phyloP scores from a whole-genome alignment of 2,888 invertebrate species.

The Baronia brevicornis region DNA sequence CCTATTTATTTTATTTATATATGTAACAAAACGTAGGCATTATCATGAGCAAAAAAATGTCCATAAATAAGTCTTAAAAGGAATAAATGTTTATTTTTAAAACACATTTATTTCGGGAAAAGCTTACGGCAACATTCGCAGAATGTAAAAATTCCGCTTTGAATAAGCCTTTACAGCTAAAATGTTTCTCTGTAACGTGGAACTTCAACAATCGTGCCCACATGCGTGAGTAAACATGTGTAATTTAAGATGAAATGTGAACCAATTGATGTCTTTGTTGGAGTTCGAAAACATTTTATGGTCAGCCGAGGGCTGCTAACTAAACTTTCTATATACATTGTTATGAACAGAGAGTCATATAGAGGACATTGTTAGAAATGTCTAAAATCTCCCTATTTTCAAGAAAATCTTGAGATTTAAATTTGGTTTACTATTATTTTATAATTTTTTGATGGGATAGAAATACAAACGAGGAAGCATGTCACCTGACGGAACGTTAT shows the following conservation, averaged over 20 bases:
- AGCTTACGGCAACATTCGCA: slow-evolving; percentile 44
- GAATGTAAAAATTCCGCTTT: slow-evolving; percentile 38
- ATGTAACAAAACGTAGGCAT: too few species aligned
- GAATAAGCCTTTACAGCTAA: slow-evolving; percentile 31
- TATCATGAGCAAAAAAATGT: too few species aligned
- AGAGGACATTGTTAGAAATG: slow-evolving; percentile 14
- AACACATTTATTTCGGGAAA: slow-evolving; percentile 26
- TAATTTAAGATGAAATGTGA: slow-evolving; percentile 71
- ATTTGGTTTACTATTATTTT: too few species aligned
- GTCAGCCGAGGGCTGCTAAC: slow-evolving; percentile 54
- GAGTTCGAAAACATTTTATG: slow-evolving; percentile 46
- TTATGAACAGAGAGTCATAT: slow-evolving; percentile 26
- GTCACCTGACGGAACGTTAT: too few species aligned
- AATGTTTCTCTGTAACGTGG: slow-evolving; percentile 28
- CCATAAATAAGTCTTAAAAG: too few species aligned
- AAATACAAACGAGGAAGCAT: too few species aligned
- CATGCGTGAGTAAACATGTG: slow-evolving; percentile 43
- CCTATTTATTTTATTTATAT: too few species aligned
- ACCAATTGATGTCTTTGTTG: slow-evolving; percentile 72
- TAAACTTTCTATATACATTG: slow-evolving; percentile 50
- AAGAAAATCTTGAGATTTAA: too few species aligned
- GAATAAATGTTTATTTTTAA: slow-evolving; percentile 5
- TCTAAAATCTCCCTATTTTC: too few species aligned
- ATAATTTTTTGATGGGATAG: too few species aligned
- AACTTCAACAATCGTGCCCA: slow-evolving; percentile 26